A percentile compares a stretch with the other conserved stretches of the same genome.
Conservation (phyloP, 1,140 invertebrate species). For the Drosophila chauvacae region DNA sequence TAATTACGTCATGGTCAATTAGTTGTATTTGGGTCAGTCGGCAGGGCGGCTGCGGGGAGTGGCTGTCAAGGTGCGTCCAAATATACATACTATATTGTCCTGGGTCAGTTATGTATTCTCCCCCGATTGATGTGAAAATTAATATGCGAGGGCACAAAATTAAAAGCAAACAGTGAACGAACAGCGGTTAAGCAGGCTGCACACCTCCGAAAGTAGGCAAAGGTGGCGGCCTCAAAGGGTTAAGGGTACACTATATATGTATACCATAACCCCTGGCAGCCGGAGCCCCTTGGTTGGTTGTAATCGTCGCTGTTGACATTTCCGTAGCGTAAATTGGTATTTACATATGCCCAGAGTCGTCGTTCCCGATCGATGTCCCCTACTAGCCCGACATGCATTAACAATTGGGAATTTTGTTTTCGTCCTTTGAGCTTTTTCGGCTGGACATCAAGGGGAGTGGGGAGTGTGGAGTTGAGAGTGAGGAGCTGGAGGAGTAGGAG, state of each 20-base stretch:
- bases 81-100: conserved; percentile 9
- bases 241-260: conserved; percentile 23
- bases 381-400: conserved; percentile 62
- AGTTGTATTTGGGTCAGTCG: conserved; percentile 67
- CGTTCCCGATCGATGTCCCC: conserved; percentile 57
- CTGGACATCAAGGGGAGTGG: conserved; percentile 1
- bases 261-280: conserved; percentile 20
- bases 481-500: neutral
- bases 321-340: conserved; percentile 78
- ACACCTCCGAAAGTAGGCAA: conserved; percentile 27
- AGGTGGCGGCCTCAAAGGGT: conserved; percentile 50
- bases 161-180: conserved; percentile 55
- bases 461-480: neutral
- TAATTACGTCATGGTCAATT: conserved; percentile 80
- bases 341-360: conserved; percentile 71
- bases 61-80: conserved; percentile 44
- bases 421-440: conserved; percentile 75
- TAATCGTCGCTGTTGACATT: conserved; percentile 78
- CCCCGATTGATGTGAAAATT: conserved; percentile 71
- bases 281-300: conserved; percentile 42
- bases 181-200: conserved; percentile 33
- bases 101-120: conserved; percentile 38
- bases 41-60: conserved; percentile 26
- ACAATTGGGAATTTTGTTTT: conserved; percentile 64
- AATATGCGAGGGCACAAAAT: conserved; percentile 52